Conservation (phyloP, 2,113 vertebrate genomes). For the Shinisaurus crocodilurus region DNA sequence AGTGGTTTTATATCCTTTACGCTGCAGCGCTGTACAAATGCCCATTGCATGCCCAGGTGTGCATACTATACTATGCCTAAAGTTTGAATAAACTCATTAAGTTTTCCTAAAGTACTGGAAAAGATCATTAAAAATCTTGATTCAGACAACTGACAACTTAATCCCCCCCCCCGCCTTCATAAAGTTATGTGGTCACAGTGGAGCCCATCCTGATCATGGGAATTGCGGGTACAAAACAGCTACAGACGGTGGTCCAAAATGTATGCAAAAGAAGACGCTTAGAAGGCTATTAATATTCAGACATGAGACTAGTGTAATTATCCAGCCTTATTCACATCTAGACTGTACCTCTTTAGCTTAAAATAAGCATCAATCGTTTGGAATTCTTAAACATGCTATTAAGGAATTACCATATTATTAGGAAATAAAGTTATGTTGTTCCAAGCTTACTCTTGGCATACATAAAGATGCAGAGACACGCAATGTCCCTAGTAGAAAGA, state of each 20-base stretch:
- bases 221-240: neutral
- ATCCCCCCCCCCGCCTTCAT: neutral
- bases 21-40: constrained; percentile 1
- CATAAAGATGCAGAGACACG: accelerated
- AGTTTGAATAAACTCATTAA: constrained; percentile 25
- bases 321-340: constrained; percentile 38
- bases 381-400: constrained; percentile 43
- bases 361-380: constrained; percentile 44
- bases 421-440: constrained; percentile 13
- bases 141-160: constrained; percentile 32
- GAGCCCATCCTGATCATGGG: neutral
- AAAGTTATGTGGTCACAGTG: neutral
- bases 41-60: constrained; percentile 19
- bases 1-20: constrained; percentile 3
- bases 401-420: constrained; percentile 36
- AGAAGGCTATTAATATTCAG: constrained; percentile 33
- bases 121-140: constrained; percentile 32
- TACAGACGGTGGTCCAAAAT: constrained; percentile 11
- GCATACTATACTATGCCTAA: constrained; percentile 11
- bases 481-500: constrained; percentile 2
- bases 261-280: constrained; percentile 23
- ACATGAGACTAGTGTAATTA: neutral
- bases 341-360: constrained; percentile 34
- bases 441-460: neutral
- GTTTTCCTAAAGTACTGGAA: neutral